These are phyloP conservation scores for Gila robusta DNA, from an alignment of 2,797 vertebrate species.

Conservation along the genomic window DNA sequence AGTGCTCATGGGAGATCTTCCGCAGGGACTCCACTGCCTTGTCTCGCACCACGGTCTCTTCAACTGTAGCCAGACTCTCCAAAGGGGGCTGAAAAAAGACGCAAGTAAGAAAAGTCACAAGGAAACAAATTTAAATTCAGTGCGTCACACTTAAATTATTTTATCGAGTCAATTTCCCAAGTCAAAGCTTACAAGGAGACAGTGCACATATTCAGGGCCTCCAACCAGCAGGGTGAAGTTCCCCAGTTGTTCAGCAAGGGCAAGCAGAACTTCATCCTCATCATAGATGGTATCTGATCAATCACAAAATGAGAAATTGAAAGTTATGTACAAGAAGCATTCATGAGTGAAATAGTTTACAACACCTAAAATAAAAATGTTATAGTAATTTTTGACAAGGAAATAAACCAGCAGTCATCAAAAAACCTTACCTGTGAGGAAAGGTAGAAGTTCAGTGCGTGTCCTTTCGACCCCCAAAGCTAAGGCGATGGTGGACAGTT, in stretches of 20 bases:
- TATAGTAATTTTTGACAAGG: neutral
- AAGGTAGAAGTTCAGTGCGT: constrained; percentile 86
- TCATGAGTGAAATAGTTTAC: neutral
- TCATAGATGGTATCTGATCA: constrained; percentile 86
- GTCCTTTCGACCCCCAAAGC: constrained; percentile 88
- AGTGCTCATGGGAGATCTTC: constrained; percentile 88
- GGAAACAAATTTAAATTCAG: too few species aligned
- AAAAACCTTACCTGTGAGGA: constrained; percentile 81
- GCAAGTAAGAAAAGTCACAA: neutral
- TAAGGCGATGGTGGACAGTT: constrained; percentile 87
- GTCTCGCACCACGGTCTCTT: constrained; percentile 88
- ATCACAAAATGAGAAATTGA: neutral
- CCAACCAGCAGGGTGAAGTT: constrained; percentile 89
- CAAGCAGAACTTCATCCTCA: constrained; percentile 89
- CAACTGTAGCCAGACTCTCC: constrained; percentile 88
- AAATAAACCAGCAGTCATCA: neutral
- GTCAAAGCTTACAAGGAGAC: constrained; percentile 80
- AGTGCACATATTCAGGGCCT: constrained; percentile 88
- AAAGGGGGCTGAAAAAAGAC: constrained; percentile 80
- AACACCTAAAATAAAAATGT: neutral
- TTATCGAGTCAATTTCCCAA: neutral
- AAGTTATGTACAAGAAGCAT: neutral
- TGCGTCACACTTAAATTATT: too few species aligned
- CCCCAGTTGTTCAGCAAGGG: constrained; percentile 87
- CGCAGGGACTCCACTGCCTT: constrained; percentile 88